Evolutionary conservation across 2,797 vertebrate species (phyloP), one percentile per base, ranked within the genome.

Genomic region (Gymnocypris eckloni): DNA sequence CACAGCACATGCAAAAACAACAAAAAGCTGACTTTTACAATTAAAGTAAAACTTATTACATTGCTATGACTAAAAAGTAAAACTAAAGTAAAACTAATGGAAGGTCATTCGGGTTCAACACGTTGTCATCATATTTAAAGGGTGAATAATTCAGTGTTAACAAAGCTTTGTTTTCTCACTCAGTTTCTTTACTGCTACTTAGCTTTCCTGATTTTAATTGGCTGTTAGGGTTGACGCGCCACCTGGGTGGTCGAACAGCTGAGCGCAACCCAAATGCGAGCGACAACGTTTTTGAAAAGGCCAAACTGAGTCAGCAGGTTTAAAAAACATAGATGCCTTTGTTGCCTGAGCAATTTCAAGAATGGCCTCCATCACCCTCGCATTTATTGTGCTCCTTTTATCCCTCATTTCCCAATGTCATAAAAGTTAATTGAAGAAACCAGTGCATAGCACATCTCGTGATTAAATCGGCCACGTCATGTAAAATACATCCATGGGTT

Each of bases 241-340:
- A 89, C 90, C 92, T 94, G 94, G 93, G 92, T 93, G 92, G 93
- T 92, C 92, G 90, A 92, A 93, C 95, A 95, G 94, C 94, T 95
- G 94, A 93, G 89, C 87, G 86, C 90, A 90, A 90, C 89, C 92
- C 89, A 87, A 70, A 84, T 85, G 91, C 72, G 86, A 86, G 81
- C 72, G 64, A 85, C 87, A 78, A 48, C 39, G 13, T 20, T 71
- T 77, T 81, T 81, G 37, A 16, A 56, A 59, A n/a, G 43, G 50
- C 81, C 84, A 72, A 86, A 70, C 82, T 82, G 90, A 89, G 85
- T 41, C 28, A 82, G 82, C 52, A 88, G 86, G 86, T 87, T 86
- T 61, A 39, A 64, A 81, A 78, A 87, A 56, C 71, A 84, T 33
- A 8, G 43, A 59, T 45, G 54, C 20, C 52, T 84, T 82, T 85